Evolutionary conservation across 1,140 invertebrate genomes (phyloP).

Genomic region (Pseudomyrmex pallidus): DNA sequence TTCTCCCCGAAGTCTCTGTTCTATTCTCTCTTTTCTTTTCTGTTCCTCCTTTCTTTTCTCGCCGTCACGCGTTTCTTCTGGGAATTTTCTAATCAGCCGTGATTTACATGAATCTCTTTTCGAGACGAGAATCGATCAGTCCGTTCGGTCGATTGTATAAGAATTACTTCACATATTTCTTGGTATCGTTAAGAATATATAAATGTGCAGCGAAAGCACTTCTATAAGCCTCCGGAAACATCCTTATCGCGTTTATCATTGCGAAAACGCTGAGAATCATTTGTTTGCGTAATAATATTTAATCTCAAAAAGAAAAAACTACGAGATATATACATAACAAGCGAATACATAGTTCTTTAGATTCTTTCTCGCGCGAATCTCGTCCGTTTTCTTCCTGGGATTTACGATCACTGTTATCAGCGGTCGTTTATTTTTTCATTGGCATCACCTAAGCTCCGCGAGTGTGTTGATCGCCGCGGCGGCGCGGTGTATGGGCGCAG

Average conservation of each 20-base stretch:
- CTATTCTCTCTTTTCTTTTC: conserved; percentile 57
- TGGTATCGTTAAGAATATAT: neutral
- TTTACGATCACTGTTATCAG: conserved; percentile 27
- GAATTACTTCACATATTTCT: too few species aligned
- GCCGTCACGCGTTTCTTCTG: neutral
- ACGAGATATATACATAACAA: conserved; percentile 32
- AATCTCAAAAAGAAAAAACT: too few species aligned
- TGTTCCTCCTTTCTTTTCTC: conserved; percentile 9
- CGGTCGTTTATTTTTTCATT: conserved; percentile 19
- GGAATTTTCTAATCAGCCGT: conserved; percentile 18
- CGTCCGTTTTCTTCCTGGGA: conserved; percentile 30
- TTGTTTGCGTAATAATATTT: conserved; percentile 32
- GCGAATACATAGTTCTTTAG: conserved; percentile 10
- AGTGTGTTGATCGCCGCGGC: conserved; percentile 20
- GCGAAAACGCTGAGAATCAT: conserved; percentile 21
- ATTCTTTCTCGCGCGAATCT: neutral
- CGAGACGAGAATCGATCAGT: neutral
- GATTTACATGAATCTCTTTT: conserved; percentile 17
- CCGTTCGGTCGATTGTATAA: neutral
- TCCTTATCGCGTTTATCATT: conserved; percentile 15
- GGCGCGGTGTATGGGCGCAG: neutral
- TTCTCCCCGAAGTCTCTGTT: conserved; percentile 24
- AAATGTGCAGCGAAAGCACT: conserved; percentile 21
- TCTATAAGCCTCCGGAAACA: conserved; percentile 29
- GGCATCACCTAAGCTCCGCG: neutral